Evolutionary conservation across 2,888 invertebrate species (phyloP), one percentile per base, ranked within the genome.

Genomic region (Eucriotettix oculatus): DNA sequence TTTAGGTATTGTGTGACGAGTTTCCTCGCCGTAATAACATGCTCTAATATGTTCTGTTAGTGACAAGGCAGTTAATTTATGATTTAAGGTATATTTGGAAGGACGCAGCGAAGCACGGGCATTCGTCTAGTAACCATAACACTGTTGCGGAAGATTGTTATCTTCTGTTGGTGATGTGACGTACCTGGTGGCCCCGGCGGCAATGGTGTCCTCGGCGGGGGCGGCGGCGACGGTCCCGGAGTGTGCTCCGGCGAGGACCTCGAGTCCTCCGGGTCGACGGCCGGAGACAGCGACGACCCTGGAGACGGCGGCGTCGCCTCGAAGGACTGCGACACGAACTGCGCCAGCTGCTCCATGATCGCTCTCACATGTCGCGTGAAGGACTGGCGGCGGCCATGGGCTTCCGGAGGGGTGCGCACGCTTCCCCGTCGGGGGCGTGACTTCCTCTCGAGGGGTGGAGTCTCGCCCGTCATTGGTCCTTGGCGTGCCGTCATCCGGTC

Each of bases 321-420:
- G 75, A 90, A 86, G 64, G 90, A 89, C 76, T 90, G 90, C 69
- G 88, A 88, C 71, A 91, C 90, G 79, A 91, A 90, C 79, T 90
- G 88, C 71, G 90, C 87, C 74, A 91, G 81, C 79, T 90, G 88
- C 78, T 90, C 90, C 90, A 91, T 90, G 67, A 53, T 41, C 12
- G n/a, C 12, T 29, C 29, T 29, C 29, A 29, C 29, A 29, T 29
- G 29, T 29, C 29, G 29, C 29, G 29, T 29, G 29, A 29, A 29
- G 29, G 29, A 29, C 29, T 29, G 29, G 29, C 29, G 29, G 29
- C 29, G 29, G 29, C 29, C 29, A 29, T 29, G 29, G 29, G 29
- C 29, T 29, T 29, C 29, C 29, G 29, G 16, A 16, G 52, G 43
- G n/a, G 14, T 42, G 56, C 56, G 56, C 56, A 16, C 56, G 43